Evolutionary conservation across 2,797 vertebrate genomes (phyloP).

Genomic region (Periparus ater): DNA sequence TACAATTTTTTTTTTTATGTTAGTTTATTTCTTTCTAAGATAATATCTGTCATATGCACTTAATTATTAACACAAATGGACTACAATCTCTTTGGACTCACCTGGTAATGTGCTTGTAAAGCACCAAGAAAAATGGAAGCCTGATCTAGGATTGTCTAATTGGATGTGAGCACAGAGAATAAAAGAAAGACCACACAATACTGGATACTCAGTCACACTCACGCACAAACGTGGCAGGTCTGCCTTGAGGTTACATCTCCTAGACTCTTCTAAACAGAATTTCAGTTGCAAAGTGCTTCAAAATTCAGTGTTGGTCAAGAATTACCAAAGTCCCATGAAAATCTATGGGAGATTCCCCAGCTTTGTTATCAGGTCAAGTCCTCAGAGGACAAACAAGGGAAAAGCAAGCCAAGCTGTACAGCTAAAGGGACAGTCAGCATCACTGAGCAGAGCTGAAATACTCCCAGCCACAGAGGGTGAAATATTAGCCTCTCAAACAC

Average conservation of each 20-base stretch:
- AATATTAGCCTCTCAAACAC: constrained; percentile 45
- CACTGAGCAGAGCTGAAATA: neutral
- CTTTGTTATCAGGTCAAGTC: neutral
- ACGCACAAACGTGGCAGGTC: neutral
- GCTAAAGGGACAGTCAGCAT: neutral
- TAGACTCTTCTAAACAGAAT: neutral
- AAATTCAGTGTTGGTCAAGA: neutral
- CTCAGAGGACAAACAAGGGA: neutral
- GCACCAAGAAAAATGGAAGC: neutral
- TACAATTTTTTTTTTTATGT: neutral
- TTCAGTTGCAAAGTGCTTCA: neutral
- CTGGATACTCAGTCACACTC: neutral
- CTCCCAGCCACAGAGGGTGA: constrained; percentile 23
- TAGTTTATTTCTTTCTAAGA: neutral
- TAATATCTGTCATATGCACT: neutral
- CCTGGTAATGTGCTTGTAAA: neutral
- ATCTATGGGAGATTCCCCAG: neutral
- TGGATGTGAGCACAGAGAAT: neutral
- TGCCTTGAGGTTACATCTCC: neutral
- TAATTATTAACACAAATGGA: neutral
- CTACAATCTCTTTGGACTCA: neutral
- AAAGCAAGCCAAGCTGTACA: neutral
- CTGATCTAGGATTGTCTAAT: neutral
- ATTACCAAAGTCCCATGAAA: neutral
- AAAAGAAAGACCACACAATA: neutral